Evolutionary conservation across 2,797 vertebrate species (phyloP), one percentile per base, ranked within the genome.

Genomic region (Acanthopagrus latus): DNA sequence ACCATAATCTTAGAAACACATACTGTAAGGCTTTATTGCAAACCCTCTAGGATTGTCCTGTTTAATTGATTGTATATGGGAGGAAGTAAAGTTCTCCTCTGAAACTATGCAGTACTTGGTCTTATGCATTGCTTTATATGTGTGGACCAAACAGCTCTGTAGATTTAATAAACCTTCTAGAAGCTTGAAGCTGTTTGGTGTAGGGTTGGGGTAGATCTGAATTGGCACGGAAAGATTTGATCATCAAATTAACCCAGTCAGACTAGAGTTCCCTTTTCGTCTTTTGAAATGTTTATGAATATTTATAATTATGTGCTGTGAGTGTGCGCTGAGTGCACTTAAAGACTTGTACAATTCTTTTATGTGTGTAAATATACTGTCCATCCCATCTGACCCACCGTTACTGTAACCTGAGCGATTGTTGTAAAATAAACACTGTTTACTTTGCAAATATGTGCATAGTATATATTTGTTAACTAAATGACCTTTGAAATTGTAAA

Each of bases 401-500:
- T 86, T 83, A 89, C 76, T 74, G 90, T 90, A 81, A 85, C 93
- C 90, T 94, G 89, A 38, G 38, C 38, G 9, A 96, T 95, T 94
- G 84, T 90, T 97, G 96, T 96, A 97, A 95, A 95, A 96, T 95
- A 95, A 94, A 92, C 89, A 94, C 93, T 94, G 92, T 91, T 88
- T 78, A 91, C 93, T 96, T 96, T 97, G 97, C 95, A 96, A 95
- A 94, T 94, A 92, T 94, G 94, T 95, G 94, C 91, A 95, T 94
- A 95, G 86, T 93, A 94, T 94, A 97, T 96, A 95, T 97, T 98
- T 97, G 95, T 96, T 97, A 96, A 96, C 92, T 94, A 94, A 96
- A 94, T 96, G 91, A 96, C 95, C 96, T 96, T 97, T 97, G 95
- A 95, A 93, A 95, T 94, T 99, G 97, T 99, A 99, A 99, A 99